phyloP scores from a whole-genome alignment of 2,888 invertebrate species.

The Sipha maydis region DNA sequence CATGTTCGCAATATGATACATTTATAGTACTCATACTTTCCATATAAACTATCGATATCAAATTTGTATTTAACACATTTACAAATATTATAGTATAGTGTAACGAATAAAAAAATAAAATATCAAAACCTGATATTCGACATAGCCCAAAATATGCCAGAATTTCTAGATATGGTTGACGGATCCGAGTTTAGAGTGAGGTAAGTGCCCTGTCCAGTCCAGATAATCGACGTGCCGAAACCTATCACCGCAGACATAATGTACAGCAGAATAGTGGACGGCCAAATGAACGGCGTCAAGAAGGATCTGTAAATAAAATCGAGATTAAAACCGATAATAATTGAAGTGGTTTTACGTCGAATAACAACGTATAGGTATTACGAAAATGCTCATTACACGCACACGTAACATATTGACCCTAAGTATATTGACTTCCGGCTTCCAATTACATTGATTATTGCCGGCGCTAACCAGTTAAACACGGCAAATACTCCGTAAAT shows the following conservation, averaged over 20 bases:
- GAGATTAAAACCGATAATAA: conserved; percentile 10
- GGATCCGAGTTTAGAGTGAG: conserved; percentile 89
- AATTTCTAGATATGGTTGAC: conserved; percentile 90
- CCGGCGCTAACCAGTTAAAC: conserved; percentile 94
- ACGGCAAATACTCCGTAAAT: conserved; percentile 91
- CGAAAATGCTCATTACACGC: conserved; percentile 67
- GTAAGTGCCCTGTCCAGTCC: conserved; percentile 96
- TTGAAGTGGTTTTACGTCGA: background rate
- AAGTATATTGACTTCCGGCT: conserved; percentile 88
- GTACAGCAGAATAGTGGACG: conserved; percentile 85
- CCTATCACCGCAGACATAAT: conserved; percentile 86
- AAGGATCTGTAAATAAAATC: conserved; percentile 77
- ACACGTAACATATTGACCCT: conserved; percentile 85
- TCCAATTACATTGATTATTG: conserved; percentile 85
- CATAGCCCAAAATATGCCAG: conserved; percentile 97
- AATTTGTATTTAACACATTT: no score
- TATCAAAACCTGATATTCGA: conserved; percentile 82
- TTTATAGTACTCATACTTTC: no score
- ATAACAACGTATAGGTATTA: background rate
- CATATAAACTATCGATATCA: no score
- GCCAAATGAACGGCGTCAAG: conserved; percentile 87
- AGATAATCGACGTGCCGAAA: conserved; percentile 90
- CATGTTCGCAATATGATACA: no score
- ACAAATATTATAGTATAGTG: no score
- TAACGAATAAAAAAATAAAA: no score